phyloP scores from a whole-genome alignment of 2,888 invertebrate species.

The Noctua janthe region DNA sequence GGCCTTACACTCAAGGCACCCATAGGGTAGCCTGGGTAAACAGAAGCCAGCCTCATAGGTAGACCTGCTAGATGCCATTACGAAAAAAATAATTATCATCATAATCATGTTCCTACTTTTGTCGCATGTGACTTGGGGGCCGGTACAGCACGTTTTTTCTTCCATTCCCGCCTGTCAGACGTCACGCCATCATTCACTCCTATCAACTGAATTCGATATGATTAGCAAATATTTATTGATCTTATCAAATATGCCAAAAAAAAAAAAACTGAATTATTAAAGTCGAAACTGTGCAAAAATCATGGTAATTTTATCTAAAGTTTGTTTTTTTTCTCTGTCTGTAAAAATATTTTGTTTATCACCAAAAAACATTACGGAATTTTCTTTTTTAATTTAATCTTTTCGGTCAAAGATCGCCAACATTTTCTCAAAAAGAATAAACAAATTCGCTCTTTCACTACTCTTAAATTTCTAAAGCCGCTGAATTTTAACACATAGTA shows the following conservation, averaged over 20 bases:
- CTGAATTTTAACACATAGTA: conserved; percentile 32
- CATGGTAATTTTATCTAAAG: too few relatives aligned
- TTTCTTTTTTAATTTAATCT: not conserved
- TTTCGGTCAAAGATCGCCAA: conserved; percentile 7
- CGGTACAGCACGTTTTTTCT: not conserved
- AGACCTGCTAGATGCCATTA: too few relatives aligned
- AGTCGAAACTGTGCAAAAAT: not conserved
- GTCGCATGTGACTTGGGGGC: not conserved
- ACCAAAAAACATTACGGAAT: not conserved
- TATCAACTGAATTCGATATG: not conserved
- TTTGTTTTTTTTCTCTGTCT: not conserved
- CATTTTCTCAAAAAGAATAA: conserved; percentile 15
- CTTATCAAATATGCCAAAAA: not conserved
- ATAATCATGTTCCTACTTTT: too few relatives aligned
- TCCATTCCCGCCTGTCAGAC: not conserved
- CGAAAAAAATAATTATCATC: too few relatives aligned
- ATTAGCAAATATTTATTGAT: not conserved
- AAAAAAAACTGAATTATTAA: not conserved
- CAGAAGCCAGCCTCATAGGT: too few relatives aligned
- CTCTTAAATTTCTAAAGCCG: conserved; percentile 16
- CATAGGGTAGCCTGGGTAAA: too few relatives aligned
- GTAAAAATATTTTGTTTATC: not conserved
- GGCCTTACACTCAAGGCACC: too few relatives aligned
- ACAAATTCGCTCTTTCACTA: not conserved
- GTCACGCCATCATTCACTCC: not conserved